A percentile compares a stretch with the other conserved stretches of the same genome.
phyloP scores from a whole-genome alignment of 2,888 invertebrate species.

The Anorthoa munda region DNA sequence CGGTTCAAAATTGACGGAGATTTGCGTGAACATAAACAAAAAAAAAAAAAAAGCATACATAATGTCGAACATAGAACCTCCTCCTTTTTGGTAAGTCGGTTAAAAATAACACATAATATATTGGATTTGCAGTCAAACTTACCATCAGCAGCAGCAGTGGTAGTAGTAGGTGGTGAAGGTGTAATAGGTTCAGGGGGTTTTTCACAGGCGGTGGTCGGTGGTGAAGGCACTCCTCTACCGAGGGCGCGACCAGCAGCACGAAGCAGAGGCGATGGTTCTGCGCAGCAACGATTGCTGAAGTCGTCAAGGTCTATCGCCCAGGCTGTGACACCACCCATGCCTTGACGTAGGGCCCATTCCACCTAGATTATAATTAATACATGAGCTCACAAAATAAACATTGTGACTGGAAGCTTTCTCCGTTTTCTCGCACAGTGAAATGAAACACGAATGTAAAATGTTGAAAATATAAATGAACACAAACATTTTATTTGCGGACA shows the following conservation, averaged over 20 bases:
- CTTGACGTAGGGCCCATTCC: conserved; percentile 93
- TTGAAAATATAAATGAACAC: too few species aligned
- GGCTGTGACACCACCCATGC: conserved; percentile 95
- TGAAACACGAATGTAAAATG: too few species aligned
- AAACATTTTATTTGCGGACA: too few species aligned
- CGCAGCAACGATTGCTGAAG: conserved; percentile 96
- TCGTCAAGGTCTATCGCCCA: conserved; percentile 98
- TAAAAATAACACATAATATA: not conserved
- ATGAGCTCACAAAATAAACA: too few species aligned
- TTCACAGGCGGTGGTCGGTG: conserved; percentile 91
- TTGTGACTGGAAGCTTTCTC: not conserved
- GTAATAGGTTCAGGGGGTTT: conserved; percentile 94
- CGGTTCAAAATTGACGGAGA: too few species aligned
- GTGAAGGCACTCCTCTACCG: conserved; percentile 90
- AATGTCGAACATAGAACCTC: too few species aligned
- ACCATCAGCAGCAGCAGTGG: conserved; percentile 90
- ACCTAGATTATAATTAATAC: conserved; percentile 77
- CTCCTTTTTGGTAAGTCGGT: too few species aligned
- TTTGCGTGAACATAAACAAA: too few species aligned
- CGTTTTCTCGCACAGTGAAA: too few species aligned
- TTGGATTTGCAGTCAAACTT: conserved; percentile 23
- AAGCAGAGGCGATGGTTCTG: conserved; percentile 94
- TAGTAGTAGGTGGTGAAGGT: conserved; percentile 94
- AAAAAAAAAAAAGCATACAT: too few species aligned
- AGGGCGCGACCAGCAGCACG: conserved; percentile 95